Evolutionary conservation across 2,113 vertebrate genomes (phyloP), one percentile per base, ranked within the genome.

Genomic region (Bubo bubo): DNA sequence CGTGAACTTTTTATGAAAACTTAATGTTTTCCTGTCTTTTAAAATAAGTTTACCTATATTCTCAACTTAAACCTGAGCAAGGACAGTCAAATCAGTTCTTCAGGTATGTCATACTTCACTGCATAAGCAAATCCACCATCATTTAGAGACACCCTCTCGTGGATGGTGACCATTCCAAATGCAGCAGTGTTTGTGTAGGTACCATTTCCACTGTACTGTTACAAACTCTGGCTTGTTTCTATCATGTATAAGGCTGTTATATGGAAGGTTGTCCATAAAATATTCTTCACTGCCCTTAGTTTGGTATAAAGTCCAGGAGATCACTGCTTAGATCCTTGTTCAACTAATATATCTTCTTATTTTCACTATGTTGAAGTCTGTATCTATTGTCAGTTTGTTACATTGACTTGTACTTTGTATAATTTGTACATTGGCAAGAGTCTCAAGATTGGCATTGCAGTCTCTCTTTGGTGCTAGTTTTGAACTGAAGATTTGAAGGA

Each of bases 131-230:
- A 72, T 83, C 26, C 20, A 43, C 47, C 21, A 6, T 52, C 24
- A 16, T 47, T 58, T n/a, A 39, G 56, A 62, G n/a, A 27, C 4
- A 14, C 6, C 23, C 30, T 53, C 17, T 62, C 0, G 0, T n/a
- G 26, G 27, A 2, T 39, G 41, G 17, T 79, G 10, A 28, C 39
- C 17, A 23, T 86, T 93, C 53, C 70, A 81, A 35, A 39, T 20
- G 53, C 12, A 52, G 64, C 43, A 56, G 3, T 45, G 23, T 81
- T 64, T 79, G 41, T 18, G 30, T 27, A 68, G 47, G 56, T 53
- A 39, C 56, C 9, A 4, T 74, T 79, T 23, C 16, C 20, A 14
- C 0, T 1, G 10, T 30, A 2, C 47, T 49, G 24, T 53, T 67
- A 67, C 13, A 75, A 86, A 72, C 17, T 15, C 6, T 72, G 50